These are phyloP conservation scores for Tapera naevia DNA, from an alignment of 2,797 vertebrate genomes.

Conservation along the genomic window DNA sequence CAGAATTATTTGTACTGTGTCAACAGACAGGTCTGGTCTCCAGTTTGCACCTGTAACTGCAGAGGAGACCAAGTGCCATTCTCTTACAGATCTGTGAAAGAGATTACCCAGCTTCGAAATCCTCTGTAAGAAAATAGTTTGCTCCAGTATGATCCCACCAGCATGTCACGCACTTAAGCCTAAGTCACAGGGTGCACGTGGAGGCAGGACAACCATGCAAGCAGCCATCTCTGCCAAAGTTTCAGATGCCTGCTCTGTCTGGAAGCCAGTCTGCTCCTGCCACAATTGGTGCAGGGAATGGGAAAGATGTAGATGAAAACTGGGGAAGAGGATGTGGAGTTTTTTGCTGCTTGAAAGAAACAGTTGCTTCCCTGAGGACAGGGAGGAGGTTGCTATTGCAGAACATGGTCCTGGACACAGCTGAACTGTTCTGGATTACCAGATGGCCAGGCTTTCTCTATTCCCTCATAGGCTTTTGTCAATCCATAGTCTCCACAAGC, in stretches of 20 bases:
- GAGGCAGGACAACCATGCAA: neutral
- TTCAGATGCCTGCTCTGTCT: neutral
- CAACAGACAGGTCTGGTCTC: neutral
- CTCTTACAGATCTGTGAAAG: neutral
- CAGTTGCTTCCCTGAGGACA: neutral
- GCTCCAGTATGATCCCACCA: neutral
- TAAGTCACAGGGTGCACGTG: fast-evolving
- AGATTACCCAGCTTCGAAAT: neutral
- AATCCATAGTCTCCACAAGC: neutral
- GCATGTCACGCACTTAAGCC: neutral
- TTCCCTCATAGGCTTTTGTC: neutral
- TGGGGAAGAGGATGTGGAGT: neutral
- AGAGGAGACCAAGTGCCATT: too few relatives aligned
- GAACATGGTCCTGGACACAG: fast-evolving
- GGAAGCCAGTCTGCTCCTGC: neutral
- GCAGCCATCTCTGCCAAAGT: neutral
- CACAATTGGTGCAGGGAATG: too few relatives aligned
- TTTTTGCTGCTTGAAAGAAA: neutral
- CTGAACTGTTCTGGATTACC: neutral
- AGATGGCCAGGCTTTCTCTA: neutral
- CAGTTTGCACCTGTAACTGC: neutral
- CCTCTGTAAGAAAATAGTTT: neutral
- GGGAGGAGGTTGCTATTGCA: neutral
- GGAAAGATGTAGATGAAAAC: neutral
- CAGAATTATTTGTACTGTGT: neutral